These are phyloP conservation scores for Indri indri DNA, from an alignment of 2,113 vertebrate genomes.

Conservation along the genomic window DNA sequence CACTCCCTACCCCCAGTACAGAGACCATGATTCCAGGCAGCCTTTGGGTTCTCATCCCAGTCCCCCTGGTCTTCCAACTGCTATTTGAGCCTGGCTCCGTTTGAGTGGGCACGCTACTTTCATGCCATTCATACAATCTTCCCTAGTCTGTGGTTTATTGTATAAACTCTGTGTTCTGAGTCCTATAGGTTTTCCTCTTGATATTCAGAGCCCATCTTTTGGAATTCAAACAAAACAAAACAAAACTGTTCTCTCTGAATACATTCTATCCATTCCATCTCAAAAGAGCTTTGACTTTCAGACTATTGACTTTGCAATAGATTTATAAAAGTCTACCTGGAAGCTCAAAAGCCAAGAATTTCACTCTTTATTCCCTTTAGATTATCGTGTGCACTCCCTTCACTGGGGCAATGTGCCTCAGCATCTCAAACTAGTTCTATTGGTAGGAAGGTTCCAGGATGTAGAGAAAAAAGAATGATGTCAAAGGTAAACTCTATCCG, in stretches of 20 bases:
- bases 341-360: constrained; percentile 49
- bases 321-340: constrained; percentile 54
- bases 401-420: not conserved
- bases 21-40: not conserved
- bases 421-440: not conserved
- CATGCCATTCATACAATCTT: not conserved
- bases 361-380: constrained; percentile 40
- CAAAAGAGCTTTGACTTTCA: constrained; percentile 60
- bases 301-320: not conserved
- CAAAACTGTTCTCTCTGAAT: constrained; percentile 52
- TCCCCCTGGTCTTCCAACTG: not conserved
- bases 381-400: constrained; percentile 9
- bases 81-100: not conserved
- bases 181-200: constrained; percentile 38
- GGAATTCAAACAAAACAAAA: constrained; percentile 62
- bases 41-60: not conserved
- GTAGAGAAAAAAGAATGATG: not conserved
- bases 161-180: not conserved
- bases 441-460: not conserved
- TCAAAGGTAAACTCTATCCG: constrained; percentile 8
- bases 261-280: constrained; percentile 50
- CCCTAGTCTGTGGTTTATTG: not conserved
- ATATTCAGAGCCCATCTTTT: constrained; percentile 40
- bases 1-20: not conserved
- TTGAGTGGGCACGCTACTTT: not conserved